Percentiles rank a stretch among this genome's conserved stretches.
These are phyloP conservation scores for Cossypha dichroa DNA, from an alignment of 2,797 vertebrate species.

Conservation along the genomic window DNA sequence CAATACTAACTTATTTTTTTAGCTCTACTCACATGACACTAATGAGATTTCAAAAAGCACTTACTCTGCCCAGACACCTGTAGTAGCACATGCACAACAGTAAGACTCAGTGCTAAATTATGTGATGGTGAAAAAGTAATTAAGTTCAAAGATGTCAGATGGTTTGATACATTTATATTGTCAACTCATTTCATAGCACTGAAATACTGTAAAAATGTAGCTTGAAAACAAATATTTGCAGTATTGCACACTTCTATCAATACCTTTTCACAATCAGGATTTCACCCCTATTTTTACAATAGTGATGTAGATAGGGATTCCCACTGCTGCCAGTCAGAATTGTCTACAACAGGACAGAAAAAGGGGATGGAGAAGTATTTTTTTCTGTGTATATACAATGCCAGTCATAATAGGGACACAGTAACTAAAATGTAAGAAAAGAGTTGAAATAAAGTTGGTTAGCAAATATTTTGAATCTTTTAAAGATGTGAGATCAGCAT, in stretches of 20 bases:
- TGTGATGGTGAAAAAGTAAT: background rate
- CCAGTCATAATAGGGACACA: background rate
- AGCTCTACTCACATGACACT: background rate
- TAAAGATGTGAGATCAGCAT: background rate
- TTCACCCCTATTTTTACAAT: background rate
- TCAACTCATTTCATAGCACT: background rate
- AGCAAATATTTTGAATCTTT: background rate
- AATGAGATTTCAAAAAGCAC: background rate
- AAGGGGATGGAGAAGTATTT: background rate
- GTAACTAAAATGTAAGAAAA: background rate
- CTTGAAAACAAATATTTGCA: background rate
- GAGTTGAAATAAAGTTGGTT: background rate
- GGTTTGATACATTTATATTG: background rate
- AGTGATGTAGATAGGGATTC: background rate
- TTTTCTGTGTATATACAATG: background rate
- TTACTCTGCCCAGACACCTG: background rate
- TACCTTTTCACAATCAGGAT: background rate
- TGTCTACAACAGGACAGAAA: background rate
- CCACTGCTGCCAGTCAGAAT: background rate
- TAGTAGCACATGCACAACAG: background rate
- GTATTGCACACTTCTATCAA: background rate
- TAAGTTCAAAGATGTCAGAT: background rate
- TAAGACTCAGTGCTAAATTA: background rate
- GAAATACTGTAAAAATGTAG: background rate
- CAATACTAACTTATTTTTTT: background rate